phyloP scores from a whole-genome alignment of 1,140 invertebrate species.

The Ceratosolen fusciceps region DNA sequence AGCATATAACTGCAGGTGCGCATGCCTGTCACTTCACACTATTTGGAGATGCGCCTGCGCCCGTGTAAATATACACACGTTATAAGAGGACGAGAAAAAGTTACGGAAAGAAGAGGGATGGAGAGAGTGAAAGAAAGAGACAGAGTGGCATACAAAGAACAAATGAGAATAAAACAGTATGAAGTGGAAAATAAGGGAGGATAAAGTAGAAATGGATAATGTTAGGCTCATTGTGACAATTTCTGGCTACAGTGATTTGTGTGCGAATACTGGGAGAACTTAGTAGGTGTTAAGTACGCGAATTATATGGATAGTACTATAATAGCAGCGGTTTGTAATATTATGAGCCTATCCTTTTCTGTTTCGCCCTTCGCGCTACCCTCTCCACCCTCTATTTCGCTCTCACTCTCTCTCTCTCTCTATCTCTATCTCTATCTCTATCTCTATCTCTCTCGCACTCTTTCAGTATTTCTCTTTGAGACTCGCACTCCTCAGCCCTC shows the following conservation, averaged over 20 bases:
- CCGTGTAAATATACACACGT: too few relatives aligned
- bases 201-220: not conserved
- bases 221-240: conserved; percentile 62
- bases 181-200: not conserved
- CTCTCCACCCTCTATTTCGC: too few relatives aligned
- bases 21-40: too few relatives aligned
- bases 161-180: not conserved
- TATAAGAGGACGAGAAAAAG: not conserved
- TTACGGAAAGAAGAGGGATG: too few relatives aligned
- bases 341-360: conserved; percentile 68
- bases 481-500: too few relatives aligned
- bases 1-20: too few relatives aligned
- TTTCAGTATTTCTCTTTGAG: conserved; percentile 52
- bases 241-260: conserved; percentile 65
- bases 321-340: conserved; percentile 70
- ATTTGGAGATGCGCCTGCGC: too few relatives aligned
- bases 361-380: conserved; percentile 55
- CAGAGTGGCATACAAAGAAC: conserved; percentile 17
- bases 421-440: too few relatives aligned
- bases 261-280: conserved; percentile 60
- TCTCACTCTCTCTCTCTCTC: too few relatives aligned
- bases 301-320: conserved; percentile 69
- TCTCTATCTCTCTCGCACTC: conserved; percentile 54
- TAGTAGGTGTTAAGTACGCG: conserved; percentile 60
- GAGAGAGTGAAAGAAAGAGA: conserved; percentile 37